These are phyloP conservation scores for Caenorhabditis sulstoni DNA, from an alignment of 2,888 invertebrate genomes.

Conservation along the genomic window DNA sequence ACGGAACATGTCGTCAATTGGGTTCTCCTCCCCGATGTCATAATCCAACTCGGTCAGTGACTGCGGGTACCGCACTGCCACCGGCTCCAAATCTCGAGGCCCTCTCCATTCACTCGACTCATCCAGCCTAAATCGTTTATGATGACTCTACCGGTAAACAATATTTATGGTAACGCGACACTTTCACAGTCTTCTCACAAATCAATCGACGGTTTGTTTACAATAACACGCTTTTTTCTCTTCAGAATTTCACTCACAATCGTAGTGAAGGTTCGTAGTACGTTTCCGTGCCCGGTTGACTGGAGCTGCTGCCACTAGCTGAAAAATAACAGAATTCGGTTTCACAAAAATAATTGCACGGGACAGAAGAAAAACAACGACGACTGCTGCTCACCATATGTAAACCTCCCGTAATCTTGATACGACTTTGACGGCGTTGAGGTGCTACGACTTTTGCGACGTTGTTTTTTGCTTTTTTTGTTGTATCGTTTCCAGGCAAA, in stretches of 20 bases:
- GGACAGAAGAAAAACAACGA: slow-evolving; percentile 1
- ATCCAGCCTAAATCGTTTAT: slow-evolving; percentile 45
- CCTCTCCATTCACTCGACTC: slow-evolving; percentile 61
- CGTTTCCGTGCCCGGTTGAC: slow-evolving; percentile 65
- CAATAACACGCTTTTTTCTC: slow-evolving; percentile 5
- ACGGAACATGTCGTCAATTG: slow-evolving; percentile 69
- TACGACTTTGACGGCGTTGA: slow-evolving; percentile 49
- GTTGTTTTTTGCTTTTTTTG: slow-evolving; percentile 41
- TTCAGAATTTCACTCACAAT: slow-evolving; percentile 59
- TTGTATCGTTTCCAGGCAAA: slow-evolving; percentile 38
- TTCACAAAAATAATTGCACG: background rate
- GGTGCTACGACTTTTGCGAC: slow-evolving; percentile 27
- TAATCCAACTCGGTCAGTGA: slow-evolving; percentile 55
- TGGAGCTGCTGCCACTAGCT: slow-evolving; percentile 52
- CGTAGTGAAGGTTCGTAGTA: slow-evolving; percentile 67
- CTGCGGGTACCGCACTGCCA: slow-evolving; percentile 50
- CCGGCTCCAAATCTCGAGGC: slow-evolving; percentile 45
- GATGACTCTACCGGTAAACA: background rate
- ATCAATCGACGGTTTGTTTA: slow-evolving; percentile 16
- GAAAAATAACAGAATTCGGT: slow-evolving; percentile 19
- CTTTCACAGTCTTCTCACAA: background rate
- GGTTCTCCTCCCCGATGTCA: slow-evolving; percentile 62
- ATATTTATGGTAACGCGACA: no score
- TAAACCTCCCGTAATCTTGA: slow-evolving; percentile 54
- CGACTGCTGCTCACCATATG: slow-evolving; percentile 41